phyloP scores from a whole-genome alignment of 2,888 invertebrate species.

The Zele albiditarsus region DNA sequence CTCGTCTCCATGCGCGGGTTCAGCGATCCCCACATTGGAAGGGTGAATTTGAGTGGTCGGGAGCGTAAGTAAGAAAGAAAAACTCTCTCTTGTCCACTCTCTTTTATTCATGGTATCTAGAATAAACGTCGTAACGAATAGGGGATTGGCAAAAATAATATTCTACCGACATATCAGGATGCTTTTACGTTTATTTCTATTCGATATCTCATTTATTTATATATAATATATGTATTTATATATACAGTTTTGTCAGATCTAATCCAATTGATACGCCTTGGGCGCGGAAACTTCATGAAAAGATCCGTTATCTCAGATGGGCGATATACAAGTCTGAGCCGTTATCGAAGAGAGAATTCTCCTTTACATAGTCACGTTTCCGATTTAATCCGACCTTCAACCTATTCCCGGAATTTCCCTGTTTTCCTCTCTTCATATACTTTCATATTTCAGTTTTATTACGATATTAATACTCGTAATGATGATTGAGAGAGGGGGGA shows the following conservation, averaged over 20 bases:
- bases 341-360: background rate
- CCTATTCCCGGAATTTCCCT: background rate
- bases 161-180: background rate
- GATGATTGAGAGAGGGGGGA: background rate
- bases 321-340: slow-evolving; percentile 8
- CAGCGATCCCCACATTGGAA: slow-evolving; percentile 3
- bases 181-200: background rate
- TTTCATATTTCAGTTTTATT: background rate
- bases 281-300: slow-evolving; percentile 2
- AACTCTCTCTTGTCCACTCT: background rate
- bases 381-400: slow-evolving; percentile 3
- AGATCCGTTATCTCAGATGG: slow-evolving; percentile 20
- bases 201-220: background rate
- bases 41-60: background rate
- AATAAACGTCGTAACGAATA: background rate
- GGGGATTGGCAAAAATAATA: background rate
- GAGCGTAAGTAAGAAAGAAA: background rate
- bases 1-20: slow-evolving; percentile 48
- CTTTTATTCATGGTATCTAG: background rate
- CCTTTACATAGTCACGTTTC: background rate
- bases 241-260: slow-evolving; percentile 13
- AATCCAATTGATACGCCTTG: slow-evolving; percentile 20
- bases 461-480: no score
- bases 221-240: background rate
- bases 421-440: background rate